Evolutionary conservation across 2,797 vertebrate genomes (phyloP).

Genomic region (Corythornis leucogaster): DNA sequence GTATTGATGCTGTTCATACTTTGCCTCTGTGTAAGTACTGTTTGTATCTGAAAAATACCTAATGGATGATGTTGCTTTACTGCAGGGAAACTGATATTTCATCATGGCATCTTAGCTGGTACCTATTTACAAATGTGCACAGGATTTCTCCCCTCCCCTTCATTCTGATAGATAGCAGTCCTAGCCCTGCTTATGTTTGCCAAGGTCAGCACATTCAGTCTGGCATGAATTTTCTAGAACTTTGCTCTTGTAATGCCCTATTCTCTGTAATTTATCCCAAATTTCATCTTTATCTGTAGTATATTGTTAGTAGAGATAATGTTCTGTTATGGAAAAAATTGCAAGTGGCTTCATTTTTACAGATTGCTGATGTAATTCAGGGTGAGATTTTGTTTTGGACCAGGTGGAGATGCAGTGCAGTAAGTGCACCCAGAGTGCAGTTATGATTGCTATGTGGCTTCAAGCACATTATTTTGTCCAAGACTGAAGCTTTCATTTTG

Average conservation of each 20-base stretch:
- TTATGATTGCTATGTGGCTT: not conserved
- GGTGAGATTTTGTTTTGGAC: not conserved
- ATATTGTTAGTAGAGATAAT: not conserved
- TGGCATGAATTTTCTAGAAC: not conserved
- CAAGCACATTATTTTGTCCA: not conserved
- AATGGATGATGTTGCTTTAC: not conserved
- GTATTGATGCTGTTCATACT: not conserved
- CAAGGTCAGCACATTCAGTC: not conserved
- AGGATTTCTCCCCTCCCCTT: not conserved
- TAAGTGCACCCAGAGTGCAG: not conserved
- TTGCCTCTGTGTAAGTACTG: not conserved
- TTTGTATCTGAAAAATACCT: not conserved
- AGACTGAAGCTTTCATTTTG: not conserved
- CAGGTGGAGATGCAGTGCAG: not conserved
- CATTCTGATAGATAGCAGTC: not conserved
- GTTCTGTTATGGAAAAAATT: not conserved
- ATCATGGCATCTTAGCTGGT: not conserved
- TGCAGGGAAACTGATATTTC: not conserved
- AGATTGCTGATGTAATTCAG: not conserved
- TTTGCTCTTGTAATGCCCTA: not conserved
- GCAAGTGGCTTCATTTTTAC: not conserved
- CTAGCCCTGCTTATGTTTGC: not conserved
- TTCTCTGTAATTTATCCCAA: not conserved
- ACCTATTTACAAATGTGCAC: not conserved
- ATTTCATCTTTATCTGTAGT: not conserved